Base-by-base conservation (phyloP, 2,888 invertebrate species). In the Tromatobia lineatoria region DNA sequence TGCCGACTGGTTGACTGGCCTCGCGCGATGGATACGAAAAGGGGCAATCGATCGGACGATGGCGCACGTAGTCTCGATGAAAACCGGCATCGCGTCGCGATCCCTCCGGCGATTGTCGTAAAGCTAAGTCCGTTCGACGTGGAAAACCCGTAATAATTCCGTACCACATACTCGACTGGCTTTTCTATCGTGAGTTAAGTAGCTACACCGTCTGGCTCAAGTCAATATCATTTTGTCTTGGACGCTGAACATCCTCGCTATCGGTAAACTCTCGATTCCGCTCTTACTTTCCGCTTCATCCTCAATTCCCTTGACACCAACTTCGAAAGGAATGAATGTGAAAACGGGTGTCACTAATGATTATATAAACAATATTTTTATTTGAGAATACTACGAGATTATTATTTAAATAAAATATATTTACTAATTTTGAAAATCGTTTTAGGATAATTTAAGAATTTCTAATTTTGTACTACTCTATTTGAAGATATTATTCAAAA, bases 51-150 rank as follows among this genome's bases (percentile, higher is more conserved):
- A 86, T 80, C 85, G 85, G 75, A 78, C 83, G 90, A 88, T 88
- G 89, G 88, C 76, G 57, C 54, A 50, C 81, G 80, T 73, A 75
- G 59, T 69, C 50, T 74, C 50, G 57, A 7, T 69, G 47, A 59
- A 78, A 85, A 83, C 89, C 85, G 90, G 83, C 87, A 80, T 78
- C 86, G 76, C 64, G 88, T 88, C 88, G 87, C 87, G 88, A 87
- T 89, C 88, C 92, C 89, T 74, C 81, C 64, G 90, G 91, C 91
- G 88, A 90, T 92, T 92, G 91, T 91, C 92, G 88, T 25, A 54
- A 90, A 92, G 92, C 92, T 92, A 91, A 91, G 91, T 88, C 88
- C 89, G 89, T 90, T 89, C 87, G 90, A 88, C 87, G 89, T 64
- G 79, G 79, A 78, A 34, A 78, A 18, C 42, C 47, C 18, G 85